Evolutionary conservation across 2,888 invertebrate species (phyloP).

Genomic region (Trissolcus japonicus): DNA sequence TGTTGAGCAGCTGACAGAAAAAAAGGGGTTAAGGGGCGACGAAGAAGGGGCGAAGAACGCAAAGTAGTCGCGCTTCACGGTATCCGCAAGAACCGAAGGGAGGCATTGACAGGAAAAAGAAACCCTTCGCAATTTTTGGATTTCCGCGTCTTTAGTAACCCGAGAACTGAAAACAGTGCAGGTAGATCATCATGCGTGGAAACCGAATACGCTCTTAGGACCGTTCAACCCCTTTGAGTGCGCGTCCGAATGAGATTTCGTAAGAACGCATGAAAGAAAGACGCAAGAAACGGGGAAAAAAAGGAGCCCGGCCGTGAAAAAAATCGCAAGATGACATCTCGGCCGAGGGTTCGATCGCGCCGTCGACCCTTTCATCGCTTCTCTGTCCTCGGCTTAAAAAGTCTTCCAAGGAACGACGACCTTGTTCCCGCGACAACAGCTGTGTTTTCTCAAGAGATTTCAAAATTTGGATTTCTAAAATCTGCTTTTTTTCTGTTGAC

Average conservation of each 20-base stretch:
- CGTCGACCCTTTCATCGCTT: conserved; percentile 50
- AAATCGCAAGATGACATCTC: conserved; percentile 75
- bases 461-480: conserved; percentile 63
- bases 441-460: conserved; percentile 73
- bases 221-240: conserved; percentile 62
- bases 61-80: conserved; percentile 42
- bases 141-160: conserved; percentile 75
- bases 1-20: conserved; percentile 72
- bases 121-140: conserved; percentile 73
- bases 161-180: conserved; percentile 70
- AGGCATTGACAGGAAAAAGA: conserved; percentile 54
- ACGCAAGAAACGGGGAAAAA: conserved; percentile 43
- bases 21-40: conserved; percentile 73
- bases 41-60: conserved; percentile 60
- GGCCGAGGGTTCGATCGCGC: conserved; percentile 58
- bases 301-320: conserved; percentile 44
- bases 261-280: conserved; percentile 27
- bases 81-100: conserved; percentile 47
- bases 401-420: conserved; percentile 44
- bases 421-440: conserved; percentile 64
- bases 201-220: conserved; percentile 55
- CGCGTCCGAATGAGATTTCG: conserved; percentile 44
- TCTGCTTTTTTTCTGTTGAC: conserved; percentile 32
- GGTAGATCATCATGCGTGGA: conserved; percentile 63
- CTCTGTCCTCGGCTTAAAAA: conserved; percentile 38